Evolutionary conservation across 2,888 invertebrate species (phyloP), one percentile per base, ranked within the genome.

Genomic region (Clivina fossor): DNA sequence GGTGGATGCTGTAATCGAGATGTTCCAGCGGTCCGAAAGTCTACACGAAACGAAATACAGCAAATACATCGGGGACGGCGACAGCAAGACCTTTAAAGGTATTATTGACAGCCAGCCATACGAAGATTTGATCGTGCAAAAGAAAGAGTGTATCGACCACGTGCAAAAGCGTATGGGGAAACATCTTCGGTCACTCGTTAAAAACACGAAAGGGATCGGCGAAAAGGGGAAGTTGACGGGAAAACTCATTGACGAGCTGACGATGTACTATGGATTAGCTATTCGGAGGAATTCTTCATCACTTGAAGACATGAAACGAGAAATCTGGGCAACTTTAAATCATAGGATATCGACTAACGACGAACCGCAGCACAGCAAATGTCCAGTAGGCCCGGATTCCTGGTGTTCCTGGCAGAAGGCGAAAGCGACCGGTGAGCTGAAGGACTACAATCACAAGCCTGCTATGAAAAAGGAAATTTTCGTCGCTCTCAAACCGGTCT

Each of bases 251-350:
- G 60, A 62, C 44, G 57, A 65, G 37, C 47, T 67, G 30, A 62
- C 61, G 15, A 43, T 59, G 35, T 65, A 65, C 50, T 66, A 66
- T 44, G 64, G 66, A 15, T 48, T 63, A 22, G 64, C 65, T 22
- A 65, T 66, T 28, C 33, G 60, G 15, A 19, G 58, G n/a, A 32
- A 65, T 50, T 41, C 30, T 43, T 60, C 65, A 61, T 62, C 61
- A 9, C 37, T 63, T 35, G 58, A 57, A 24, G 59, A 57, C 24
- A 63, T 63, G 61, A 33, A 60, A 9, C 57, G 58, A 32, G 61
- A 38, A 44, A 57, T 60, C 13, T 61, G 40, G 28, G 57, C 58
- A 9, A 57, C 49, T 35, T 49, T 35, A 7, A 50, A 50, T 16
- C 56, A 58, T 43, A 20, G 26, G 11, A 20, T 19, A 16, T 59